A percentile compares a stretch with the other conserved stretches of the same genome.
phyloP scores from a whole-genome alignment of 2,113 vertebrate genomes.

The Melanerpes aurifrons region DNA sequence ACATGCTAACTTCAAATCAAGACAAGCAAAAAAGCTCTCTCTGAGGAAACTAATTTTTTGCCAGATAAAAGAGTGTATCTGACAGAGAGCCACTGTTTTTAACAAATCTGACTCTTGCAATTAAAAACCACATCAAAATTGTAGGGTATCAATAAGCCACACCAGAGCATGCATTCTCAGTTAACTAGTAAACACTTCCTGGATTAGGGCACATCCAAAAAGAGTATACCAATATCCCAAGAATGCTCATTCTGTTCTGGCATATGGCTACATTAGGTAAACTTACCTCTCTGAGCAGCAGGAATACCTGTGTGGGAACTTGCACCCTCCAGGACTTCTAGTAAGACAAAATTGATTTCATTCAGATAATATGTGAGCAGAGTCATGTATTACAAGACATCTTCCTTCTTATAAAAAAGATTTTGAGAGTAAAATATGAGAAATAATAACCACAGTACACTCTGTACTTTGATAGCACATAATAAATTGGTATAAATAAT shows the following conservation, averaged over 20 bases:
- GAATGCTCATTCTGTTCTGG: conserved; percentile 63
- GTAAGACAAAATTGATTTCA: conserved; percentile 71
- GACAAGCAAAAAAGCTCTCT: conserved; percentile 35
- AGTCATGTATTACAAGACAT: conserved; percentile 23
- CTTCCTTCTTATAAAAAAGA: background rate
- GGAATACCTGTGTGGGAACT: conserved; percentile 82
- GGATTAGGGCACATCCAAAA: conserved; percentile 52
- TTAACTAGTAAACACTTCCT: conserved; percentile 57
- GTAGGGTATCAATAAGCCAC: conserved; percentile 40
- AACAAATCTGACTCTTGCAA: background rate
- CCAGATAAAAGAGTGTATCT: conserved; percentile 11
- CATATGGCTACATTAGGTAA: conserved; percentile 53
- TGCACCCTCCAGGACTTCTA: conserved; percentile 85
- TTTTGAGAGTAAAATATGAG: background rate
- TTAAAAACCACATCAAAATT: background rate
- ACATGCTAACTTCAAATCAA: conserved; percentile 48
- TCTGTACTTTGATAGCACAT: background rate
- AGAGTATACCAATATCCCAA: conserved; percentile 55
- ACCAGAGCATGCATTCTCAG: conserved; percentile 67
- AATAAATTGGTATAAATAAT: background rate
- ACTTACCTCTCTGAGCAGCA: conserved; percentile 89
- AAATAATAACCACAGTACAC: background rate
- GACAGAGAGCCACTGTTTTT: background rate
- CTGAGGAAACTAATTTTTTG: background rate
- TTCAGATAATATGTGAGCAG: conserved; percentile 37